Base-by-base conservation (phyloP, 2,888 invertebrate species). In the Conops quadrifasciatus region DNA sequence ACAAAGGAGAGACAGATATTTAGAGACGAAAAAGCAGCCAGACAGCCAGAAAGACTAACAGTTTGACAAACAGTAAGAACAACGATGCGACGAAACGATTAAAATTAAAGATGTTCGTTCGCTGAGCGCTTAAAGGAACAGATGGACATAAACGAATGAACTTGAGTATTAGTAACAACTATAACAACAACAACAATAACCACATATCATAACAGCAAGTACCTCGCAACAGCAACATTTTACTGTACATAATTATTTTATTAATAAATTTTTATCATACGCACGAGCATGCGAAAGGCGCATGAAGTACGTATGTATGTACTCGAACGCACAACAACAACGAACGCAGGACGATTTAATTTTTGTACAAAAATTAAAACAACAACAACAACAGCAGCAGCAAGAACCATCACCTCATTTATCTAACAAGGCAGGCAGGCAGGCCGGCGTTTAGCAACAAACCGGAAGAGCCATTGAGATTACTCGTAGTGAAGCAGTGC, bases 221-320 rank as follows among this genome's bases (percentile, higher is more conserved):
- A n/a, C n/a, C n/a, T n/a, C n/a, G n/a, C n/a, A n/a, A n/a, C n/a
- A n/a, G 45, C 21, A 47, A 49, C 64, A 64, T 30, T 64, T 51
- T 28, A 24, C 51, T 64, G 30, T 47, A 60, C 49, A 68, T 68
- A 68, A 68, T 68, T 68, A 68, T 68, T 68, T 59, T 60, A 68
- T 68, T 68, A 68, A 68, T 68, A 68, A 59, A 68, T 68, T 68
- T 68, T 60, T 60, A 60, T 60, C 60, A 68, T 49, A 49, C 60
- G 49, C 68, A 59, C 60, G n/a, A n/a, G 59, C 68, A 49, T 59
- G 30, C 68, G 59, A 49, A 11, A 24, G 36, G 7, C 13, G 45
- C n/a, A n/a, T 13, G 45, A 43, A 13, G 7, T 43, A 43, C 62
- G 15, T 26, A 26, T 49, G 53, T 16, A 28, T 66, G 66, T n/a